Percentiles rank a stretch among this genome's conserved stretches.
Conservation (phyloP, 2,113 vertebrate species). For the Micronycteris hirsuta region DNA sequence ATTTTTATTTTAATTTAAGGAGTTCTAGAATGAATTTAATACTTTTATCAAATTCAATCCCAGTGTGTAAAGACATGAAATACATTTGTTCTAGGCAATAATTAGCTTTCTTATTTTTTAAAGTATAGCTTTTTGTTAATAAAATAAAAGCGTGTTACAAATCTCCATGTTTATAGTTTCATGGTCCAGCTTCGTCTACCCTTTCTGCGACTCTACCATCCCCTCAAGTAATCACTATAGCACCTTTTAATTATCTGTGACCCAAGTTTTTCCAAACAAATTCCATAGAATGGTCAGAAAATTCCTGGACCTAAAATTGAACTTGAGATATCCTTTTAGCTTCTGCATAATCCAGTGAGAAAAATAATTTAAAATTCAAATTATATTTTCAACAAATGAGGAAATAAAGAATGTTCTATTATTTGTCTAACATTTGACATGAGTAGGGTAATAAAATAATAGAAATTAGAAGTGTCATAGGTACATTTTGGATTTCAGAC, state of each 20-base stretch:
- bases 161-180: neutral
- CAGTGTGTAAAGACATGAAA: neutral
- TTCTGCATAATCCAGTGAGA: neutral
- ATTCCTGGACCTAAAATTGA: neutral
- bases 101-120: neutral
- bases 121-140: neutral
- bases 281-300: neutral
- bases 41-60: slow-evolving; percentile 3
- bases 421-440: neutral
- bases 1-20: neutral
- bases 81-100: neutral
- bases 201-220: neutral
- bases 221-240: neutral
- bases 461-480: neutral
- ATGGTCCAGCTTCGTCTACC: neutral
- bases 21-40: slow-evolving; percentile 24
- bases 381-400: neutral
- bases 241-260: neutral
- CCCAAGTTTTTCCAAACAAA: neutral
- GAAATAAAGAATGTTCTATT: neutral
- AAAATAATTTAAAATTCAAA: neutral
- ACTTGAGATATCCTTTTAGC: neutral
- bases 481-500: neutral
- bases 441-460: neutral
- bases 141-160: neutral